Evolutionary conservation across 2,113 vertebrate species (phyloP), one percentile per base, ranked within the genome.

Genomic region (Camelus bactrianus): DNA sequence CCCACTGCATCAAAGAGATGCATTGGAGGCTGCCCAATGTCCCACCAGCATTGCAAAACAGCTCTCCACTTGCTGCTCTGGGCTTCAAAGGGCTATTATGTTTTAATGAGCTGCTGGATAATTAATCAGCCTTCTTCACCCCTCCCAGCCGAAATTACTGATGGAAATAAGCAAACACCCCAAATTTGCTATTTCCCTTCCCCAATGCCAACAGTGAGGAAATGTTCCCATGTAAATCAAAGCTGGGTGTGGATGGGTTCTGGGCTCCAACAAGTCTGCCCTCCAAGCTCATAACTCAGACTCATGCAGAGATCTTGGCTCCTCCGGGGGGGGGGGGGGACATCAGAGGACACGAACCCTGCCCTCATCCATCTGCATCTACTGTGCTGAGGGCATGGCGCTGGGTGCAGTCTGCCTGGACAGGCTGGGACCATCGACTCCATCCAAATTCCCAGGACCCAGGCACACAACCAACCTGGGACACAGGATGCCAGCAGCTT

Each of bases 171-270:
- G 97, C 96, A 98, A 97, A 98, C 90, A 97, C 67, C 89, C 96
- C 69, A 96, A 97, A 98, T 98, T 96, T 97, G 96, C 91, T 94
- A 97, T 97, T 96, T 98, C 97, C 97, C 93, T 93, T 98, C 88
- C 87, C 48, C 26, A 70, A 84, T 97, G 96, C 96, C 97, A 98
- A 93, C 60, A 89, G 95, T 90, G 91, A 97, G 91, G 95, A 97
- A 96, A 97, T 20, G 56, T 97, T 96, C 96, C 96, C 96, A 92
- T 97, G 97, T 97, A 98, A 98, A 97, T 98, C 97, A 98, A 96
- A 54, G 95, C 96, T 95, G 97, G 94, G 95, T 97, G 85, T 96
- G 92, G 97, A 95, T 64, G 97, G 98, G 81, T 90, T 98, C 94
- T 97, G 97, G 97, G 96, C 96, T 98, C 97, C 97, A 96, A 92